Evolutionary conservation across 2,113 vertebrate genomes (phyloP).

Genomic region (Aplodontia rufa): DNA sequence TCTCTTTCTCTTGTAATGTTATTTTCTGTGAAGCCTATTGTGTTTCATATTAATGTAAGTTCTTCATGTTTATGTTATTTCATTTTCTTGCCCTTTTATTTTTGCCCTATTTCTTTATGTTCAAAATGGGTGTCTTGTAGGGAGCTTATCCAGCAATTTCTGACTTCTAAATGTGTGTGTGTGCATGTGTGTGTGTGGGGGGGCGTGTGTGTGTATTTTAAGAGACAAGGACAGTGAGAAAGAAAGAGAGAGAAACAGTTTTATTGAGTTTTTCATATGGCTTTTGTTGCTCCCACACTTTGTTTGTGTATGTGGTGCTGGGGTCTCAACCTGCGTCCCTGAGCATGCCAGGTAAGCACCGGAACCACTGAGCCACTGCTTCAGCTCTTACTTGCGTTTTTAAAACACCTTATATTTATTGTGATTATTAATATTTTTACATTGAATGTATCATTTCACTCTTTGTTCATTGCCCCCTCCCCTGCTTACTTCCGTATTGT

Average conservation of each 20-base stretch:
- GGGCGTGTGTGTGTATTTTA: too few species aligned
- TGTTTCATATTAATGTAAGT: not conserved
- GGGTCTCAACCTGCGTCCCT: too few species aligned
- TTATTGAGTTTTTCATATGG: too few species aligned
- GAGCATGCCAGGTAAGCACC: too few species aligned
- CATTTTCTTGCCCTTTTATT: not conserved
- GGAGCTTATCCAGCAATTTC: not conserved
- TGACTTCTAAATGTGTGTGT: too few species aligned
- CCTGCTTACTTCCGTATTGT: not conserved
- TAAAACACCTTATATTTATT: not conserved
- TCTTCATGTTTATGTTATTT: not conserved
- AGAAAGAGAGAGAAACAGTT: too few species aligned
- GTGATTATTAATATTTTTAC: not conserved
- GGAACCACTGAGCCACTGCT: too few species aligned
- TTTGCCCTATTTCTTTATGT: not conserved
- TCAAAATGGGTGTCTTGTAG: not conserved
- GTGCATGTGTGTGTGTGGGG: too few species aligned
- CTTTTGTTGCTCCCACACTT: too few species aligned
- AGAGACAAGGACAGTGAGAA: too few species aligned
- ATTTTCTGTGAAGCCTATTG: not conserved
- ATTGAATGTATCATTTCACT: not conserved
- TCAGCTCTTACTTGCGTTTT: too few species aligned
- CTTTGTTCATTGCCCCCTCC: accelerated
- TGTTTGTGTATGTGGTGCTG: too few species aligned
- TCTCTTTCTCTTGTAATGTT: not conserved